Conservation (phyloP, 2,888 invertebrate genomes). For the Cheilosia urbana region DNA sequence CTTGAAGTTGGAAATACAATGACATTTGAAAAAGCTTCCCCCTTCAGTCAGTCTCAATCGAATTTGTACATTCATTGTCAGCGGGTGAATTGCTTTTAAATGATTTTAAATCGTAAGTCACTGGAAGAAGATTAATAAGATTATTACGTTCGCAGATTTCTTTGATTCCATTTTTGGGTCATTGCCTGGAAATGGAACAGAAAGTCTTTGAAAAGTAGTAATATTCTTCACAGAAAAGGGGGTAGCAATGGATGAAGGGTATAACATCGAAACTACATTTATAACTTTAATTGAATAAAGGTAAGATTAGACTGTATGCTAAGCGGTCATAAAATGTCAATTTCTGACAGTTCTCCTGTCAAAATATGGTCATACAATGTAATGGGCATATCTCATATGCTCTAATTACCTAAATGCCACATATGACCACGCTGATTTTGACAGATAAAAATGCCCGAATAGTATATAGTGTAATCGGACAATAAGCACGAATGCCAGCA, state of each 20-base stretch:
- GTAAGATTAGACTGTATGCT: no score
- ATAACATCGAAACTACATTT: background rate
- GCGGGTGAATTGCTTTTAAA: background rate
- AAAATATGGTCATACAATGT: no score
- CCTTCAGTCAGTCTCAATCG: background rate
- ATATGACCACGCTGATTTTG: no score
- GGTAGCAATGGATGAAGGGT: conserved; percentile 5
- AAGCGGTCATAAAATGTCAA: no score
- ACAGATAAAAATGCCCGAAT: no score
- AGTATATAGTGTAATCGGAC: no score
- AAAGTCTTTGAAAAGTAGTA: background rate
- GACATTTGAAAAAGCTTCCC: background rate
- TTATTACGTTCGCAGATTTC: conserved; percentile 16
- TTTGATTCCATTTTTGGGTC: background rate
- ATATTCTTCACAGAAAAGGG: background rate
- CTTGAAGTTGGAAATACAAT: background rate
- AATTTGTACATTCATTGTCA: background rate
- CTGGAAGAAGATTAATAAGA: conserved; percentile 6
- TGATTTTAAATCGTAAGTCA: conserved; percentile 33
- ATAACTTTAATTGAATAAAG: background rate
- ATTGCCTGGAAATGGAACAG: background rate
- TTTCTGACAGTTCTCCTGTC: no score
- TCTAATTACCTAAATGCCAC: no score
- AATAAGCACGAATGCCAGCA: no score
- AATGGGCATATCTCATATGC: no score